Percentiles rank a stretch among this genome's conserved stretches.
phyloP scores from a whole-genome alignment of 2,113 vertebrate genomes.

The Xiphophorus couchianus region DNA sequence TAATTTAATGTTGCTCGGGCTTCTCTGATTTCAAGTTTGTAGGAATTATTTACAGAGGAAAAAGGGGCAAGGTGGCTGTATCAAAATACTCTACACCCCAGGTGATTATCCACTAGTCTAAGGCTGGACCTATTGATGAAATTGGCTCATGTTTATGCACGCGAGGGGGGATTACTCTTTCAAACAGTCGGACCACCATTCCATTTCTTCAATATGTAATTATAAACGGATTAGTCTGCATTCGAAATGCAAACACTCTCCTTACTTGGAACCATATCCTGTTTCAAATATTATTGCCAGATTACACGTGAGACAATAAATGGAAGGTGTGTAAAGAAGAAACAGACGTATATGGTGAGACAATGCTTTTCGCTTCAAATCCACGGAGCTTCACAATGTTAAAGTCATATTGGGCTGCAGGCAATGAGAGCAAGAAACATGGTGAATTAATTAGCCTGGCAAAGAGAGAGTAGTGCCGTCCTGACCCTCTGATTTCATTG shows the following conservation, averaged over 20 bases:
- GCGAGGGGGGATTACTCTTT: slow-evolving; percentile 85
- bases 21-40: slow-evolving; percentile 81
- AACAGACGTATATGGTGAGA: slow-evolving; percentile 26
- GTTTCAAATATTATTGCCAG: slow-evolving; percentile 65
- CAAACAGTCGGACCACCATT: slow-evolving; percentile 69
- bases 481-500: slow-evolving; percentile 89
- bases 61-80: slow-evolving; percentile 48
- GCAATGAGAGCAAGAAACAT: slow-evolving; percentile 86
- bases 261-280: slow-evolving; percentile 65
- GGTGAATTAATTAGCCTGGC: slow-evolving; percentile 96
- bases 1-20: slow-evolving; percentile 84
- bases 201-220: slow-evolving; percentile 74
- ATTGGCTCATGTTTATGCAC: slow-evolving; percentile 95
- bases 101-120: slow-evolving; percentile 75
- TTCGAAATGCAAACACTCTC: slow-evolving; percentile 71
- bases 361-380: slow-evolving; percentile 62
- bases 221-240: slow-evolving; percentile 78
- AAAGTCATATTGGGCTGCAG: slow-evolving; percentile 87
- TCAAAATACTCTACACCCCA: slow-evolving; percentile 66
- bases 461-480: slow-evolving; percentile 84
- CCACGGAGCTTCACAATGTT: slow-evolving; percentile 62
- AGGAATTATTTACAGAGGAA: slow-evolving; percentile 81
- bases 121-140: slow-evolving; percentile 69
- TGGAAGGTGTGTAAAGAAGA: slow-evolving; percentile 24
- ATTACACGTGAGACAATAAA: slow-evolving; percentile 36